Evolutionary conservation across 2,888 invertebrate genomes (phyloP), one percentile per base, ranked within the genome.

Genomic region (Cryptocephalus primarius): DNA sequence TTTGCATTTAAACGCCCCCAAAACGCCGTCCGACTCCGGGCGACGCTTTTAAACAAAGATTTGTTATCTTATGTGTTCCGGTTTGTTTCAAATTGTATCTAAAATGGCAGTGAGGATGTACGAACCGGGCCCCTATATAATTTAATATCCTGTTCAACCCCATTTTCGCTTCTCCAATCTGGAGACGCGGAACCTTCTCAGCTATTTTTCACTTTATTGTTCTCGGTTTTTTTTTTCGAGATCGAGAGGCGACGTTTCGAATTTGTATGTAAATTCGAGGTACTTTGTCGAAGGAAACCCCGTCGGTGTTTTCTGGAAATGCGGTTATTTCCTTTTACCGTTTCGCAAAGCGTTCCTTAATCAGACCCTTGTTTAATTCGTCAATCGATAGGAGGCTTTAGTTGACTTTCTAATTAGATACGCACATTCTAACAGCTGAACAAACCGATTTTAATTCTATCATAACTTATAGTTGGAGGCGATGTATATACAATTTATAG

Each of bases 191-290:
- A 40, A 34, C 40, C 44, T 56, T 55, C 50, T 49, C 48, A 45
- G 47, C 51, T 52, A 56, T 53, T 61, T 59, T 55, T 57, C 57
- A 57, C 57, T 49, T 58, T 55, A 50, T 52, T 48, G 38, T 40
- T 45, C 43, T 38, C 47, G 14, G 45, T 52, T 46, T 42, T 47
- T 46, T 39, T 47, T 49, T 49, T 45, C 42, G 44, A 48, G 47
- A 50, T 52, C 52, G 49, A 51, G 47, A 43, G 49, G 51, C 48
- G 49, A 45, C 48, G 48, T 44, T 47, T 51, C 52, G 51, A 60
- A 60, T 61, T 60, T 60, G 58, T 61, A 62, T 62, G 62, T 56
- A 62, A 62, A 62, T 62, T 59, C 57, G 51, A 57, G 59, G 55
- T 58, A 55, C 55, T 62, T 61, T 60, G 58, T 60, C 60, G 57